Base-by-base conservation (phyloP, 2,888 invertebrate species). In the Lordiphosa fenestrarum region DNA sequence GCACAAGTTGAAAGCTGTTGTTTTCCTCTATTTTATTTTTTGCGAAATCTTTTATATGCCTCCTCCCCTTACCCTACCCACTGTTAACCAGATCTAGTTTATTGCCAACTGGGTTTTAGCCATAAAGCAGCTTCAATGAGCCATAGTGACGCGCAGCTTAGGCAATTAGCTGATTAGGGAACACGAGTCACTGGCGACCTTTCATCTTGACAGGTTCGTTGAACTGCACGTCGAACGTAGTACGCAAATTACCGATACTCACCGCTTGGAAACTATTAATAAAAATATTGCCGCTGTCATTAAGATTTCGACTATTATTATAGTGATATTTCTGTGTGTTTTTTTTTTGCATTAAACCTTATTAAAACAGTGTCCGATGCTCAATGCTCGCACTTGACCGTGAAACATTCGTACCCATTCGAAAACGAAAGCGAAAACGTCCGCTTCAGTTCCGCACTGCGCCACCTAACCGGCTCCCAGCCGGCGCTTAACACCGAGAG, bases 211-310 rank as follows among this genome's bases (percentile, higher is more conserved):
- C 21, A 49, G 36, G 81, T 84, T 84, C 85, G 54, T 73, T 81
- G 85, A 81, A 81, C 81, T 64, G 40, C 40, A 48, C 23, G 19
- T 21, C 9, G 49, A 36, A 33, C 49, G 63, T 69, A 72, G 67
- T 78, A 83, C 83, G 83, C 85, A 80, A 78, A 82, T 71, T 84
- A 84, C 85, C 83, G 80, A 82, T 82, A 82, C 47, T 44, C 60
- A 59, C 59, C 55, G 50, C 44, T 65, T 49, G 37, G 12, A n/a
- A 53, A 56, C 63, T 53, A 70, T 74, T 72, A 71, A 65, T 63
- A 62, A 71, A 42, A 30, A 53, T 42, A 35, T 38, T 48, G 1
- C 62, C 40, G 65, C 51, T 64, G 71, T 73, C 77, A 76, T 71
- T 68, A 44, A 50, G 58, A 33, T 49, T 57, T 66, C 39, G 59